A percentile compares a stretch with the other conserved stretches of the same genome.
Conservation (phyloP, 2,888 invertebrate genomes). For the Heteromurus nitidus region DNA sequence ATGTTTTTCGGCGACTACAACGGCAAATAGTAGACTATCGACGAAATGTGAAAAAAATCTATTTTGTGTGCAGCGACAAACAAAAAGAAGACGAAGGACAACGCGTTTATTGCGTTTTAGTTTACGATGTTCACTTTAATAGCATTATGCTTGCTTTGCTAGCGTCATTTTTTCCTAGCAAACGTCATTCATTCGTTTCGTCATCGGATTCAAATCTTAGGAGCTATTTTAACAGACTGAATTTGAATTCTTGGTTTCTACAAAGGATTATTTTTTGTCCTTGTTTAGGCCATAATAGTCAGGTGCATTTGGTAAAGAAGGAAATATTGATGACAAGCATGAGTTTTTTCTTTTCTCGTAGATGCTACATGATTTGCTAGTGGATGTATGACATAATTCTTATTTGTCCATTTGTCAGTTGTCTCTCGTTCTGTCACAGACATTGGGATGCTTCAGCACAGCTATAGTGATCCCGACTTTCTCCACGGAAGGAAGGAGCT, state of each 20-base stretch:
- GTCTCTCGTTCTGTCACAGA: neutral
- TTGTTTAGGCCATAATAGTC: neutral
- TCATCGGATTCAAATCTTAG: neutral
- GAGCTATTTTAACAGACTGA: neutral
- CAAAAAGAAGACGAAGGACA: neutral
- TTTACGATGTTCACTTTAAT: neutral
- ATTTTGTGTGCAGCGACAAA: neutral
- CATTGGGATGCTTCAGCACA: neutral
- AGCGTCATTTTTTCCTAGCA: too few species aligned
- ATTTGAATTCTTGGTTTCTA: neutral
- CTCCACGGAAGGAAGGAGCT: neutral
- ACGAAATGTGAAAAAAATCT: neutral
- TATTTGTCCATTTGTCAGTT: neutral
- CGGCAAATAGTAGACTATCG: too few species aligned
- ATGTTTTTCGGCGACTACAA: too few species aligned
- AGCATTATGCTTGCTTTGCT: neutral
- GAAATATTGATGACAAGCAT: neutral
- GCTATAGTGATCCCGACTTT: neutral
- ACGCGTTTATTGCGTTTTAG: neutral
- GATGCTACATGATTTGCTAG: neutral
- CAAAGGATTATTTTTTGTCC: neutral
- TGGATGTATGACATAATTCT: neutral
- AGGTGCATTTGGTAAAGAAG: neutral
- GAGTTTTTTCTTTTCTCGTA: neutral
- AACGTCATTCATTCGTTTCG: neutral